These are phyloP conservation scores for Aphrophora alni DNA, from an alignment of 2,888 invertebrate genomes.

Conservation along the genomic window DNA sequence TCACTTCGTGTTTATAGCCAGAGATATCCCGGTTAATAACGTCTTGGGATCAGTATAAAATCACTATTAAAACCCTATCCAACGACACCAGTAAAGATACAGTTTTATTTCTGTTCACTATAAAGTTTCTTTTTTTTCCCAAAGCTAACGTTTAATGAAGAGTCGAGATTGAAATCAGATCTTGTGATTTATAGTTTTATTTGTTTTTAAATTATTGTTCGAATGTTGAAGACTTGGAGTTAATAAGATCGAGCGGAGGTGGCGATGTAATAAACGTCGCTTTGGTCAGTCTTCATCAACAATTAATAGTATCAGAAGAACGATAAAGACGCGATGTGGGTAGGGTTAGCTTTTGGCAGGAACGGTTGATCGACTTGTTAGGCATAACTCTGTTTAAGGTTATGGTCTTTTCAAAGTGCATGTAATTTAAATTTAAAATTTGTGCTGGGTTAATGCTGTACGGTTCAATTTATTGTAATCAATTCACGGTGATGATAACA, in stretches of 20 bases:
- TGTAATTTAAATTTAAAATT: too few relatives aligned
- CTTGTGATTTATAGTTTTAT: not conserved
- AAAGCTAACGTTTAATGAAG: not conserved
- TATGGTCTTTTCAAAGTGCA: too few relatives aligned
- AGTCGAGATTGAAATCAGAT: not conserved
- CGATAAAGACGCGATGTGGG: not conserved
- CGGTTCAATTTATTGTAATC: too few relatives aligned
- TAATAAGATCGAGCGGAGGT: not conserved
- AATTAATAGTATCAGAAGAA: not conserved
- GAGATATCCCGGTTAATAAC: not conserved
- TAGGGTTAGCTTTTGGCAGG: not conserved
- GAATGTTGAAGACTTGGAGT: not conserved
- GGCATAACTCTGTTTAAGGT: too few relatives aligned
- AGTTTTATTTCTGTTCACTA: not conserved
- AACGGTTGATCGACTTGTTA: not conserved
- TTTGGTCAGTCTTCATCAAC: not conserved
- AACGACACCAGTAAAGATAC: not conserved
- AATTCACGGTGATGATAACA: too few relatives aligned
- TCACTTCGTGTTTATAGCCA: not conserved
- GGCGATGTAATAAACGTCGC: not conserved
- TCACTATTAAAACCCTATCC: slow-evolving; percentile 3
- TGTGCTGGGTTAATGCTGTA: too few relatives aligned
- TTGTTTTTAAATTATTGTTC: slow-evolving; percentile 2
- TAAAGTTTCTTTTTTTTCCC: not conserved
- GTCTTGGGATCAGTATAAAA: not conserved